Evolutionary conservation across 1,140 invertebrate species (phyloP), one percentile per base, ranked within the genome.

Genomic region (Lineus longissimus): DNA sequence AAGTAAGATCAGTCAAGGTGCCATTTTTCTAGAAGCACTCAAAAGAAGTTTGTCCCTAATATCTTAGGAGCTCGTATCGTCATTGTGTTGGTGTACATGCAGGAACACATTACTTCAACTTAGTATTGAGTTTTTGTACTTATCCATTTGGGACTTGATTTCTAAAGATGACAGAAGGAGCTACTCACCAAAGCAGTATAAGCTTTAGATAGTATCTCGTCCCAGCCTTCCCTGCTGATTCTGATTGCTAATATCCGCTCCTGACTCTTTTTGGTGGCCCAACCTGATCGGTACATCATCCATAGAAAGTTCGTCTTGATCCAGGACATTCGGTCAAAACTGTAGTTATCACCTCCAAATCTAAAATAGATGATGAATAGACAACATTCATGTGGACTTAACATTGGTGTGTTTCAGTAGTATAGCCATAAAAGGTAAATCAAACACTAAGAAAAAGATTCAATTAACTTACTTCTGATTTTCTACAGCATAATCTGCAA

Each of bases 231-330:
- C 30, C 67, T 41, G 9, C 65, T 71, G 27, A 81, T 68, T 31
- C 57, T 59, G 7, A 81, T 68, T 2, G 79, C 79, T 25, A 81
- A 61, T 4, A 81, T 72, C 40, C 70, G 55, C 55, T 79, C 70
- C 62, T 80, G 78, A 22, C 76, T 72, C 1, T 22, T 1, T 65
- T 79, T 79, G 4, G 64, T 71, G 1, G 73, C 77, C 79, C 79
- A 81, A 0, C 74, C 77, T 61, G 75, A 76, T 25, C 77, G 69
- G 58, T 76, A 80, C 75, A 79, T 81, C 77, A 81, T 80, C 77
- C 77, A 81, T 40, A 81, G 61, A 67, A 81, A 81, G 66, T 76
- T 80, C 11, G 79, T 75, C 59, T 81, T 81, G 22, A 81, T 72
- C 79, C 79, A 79, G 15, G 73, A 75, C 77, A 81, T 81, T 54